A percentile compares a stretch with the other conserved stretches of the same genome.
These are phyloP conservation scores for Chaetops frenatus DNA, from an alignment of 2,113 vertebrate species.

Conservation along the genomic window DNA sequence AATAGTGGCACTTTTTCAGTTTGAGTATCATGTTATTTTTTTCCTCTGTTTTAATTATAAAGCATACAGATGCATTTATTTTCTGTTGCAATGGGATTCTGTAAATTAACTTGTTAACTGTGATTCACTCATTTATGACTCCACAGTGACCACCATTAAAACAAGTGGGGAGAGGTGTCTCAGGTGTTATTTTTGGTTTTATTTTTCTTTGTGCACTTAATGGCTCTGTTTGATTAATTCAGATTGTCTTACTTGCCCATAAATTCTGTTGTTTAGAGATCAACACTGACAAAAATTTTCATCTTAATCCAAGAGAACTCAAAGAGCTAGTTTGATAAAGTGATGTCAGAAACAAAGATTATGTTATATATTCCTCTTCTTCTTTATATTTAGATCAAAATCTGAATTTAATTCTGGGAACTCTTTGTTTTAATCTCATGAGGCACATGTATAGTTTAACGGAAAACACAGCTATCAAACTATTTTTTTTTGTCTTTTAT, in stretches of 20 bases:
- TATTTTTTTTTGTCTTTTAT: background rate
- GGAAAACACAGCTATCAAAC: background rate
- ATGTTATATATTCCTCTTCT: background rate
- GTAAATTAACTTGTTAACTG: background rate
- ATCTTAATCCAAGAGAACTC: background rate
- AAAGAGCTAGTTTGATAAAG: background rate
- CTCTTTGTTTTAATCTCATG: background rate
- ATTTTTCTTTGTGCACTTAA: background rate
- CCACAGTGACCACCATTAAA: background rate
- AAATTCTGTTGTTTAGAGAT: background rate
- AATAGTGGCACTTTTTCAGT: background rate
- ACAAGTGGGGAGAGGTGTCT: background rate
- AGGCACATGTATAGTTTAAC: background rate
- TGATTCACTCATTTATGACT: background rate
- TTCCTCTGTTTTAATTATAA: background rate
- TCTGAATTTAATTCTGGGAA: background rate
- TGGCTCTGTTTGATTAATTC: background rate
- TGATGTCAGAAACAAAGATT: background rate
- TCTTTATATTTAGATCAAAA: background rate
- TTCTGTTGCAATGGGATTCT: background rate
- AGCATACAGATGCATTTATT: background rate
- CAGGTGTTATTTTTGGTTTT: background rate
- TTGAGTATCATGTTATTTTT: background rate
- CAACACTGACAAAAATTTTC: background rate
- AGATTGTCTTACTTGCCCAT: background rate